Conservation (phyloP, 2,113 vertebrate genomes). For the Brachypteracias leptosomus region DNA sequence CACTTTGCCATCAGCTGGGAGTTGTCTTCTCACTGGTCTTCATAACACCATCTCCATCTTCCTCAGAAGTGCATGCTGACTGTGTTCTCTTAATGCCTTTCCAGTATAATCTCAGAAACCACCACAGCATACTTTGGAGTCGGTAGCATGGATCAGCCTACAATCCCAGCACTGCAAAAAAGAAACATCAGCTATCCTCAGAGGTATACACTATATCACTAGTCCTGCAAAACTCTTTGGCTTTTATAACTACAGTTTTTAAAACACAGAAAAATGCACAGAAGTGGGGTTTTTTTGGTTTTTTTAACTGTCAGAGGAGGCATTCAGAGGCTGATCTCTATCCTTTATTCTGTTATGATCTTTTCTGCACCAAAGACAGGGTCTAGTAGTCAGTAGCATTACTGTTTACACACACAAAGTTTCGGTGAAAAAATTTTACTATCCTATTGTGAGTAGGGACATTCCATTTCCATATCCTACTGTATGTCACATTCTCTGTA, state of each 20-base stretch:
- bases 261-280: not conserved
- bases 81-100: not conserved
- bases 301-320: not conserved
- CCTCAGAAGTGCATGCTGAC: not conserved
- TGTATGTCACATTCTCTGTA: not conserved
- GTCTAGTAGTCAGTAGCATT: not conserved
- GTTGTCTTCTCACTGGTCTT: not conserved
- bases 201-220: not conserved
- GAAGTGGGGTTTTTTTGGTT: not conserved
- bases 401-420: not conserved
- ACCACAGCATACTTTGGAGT: not conserved
- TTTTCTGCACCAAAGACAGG: not conserved
- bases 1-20: not conserved
- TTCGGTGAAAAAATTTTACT: not conserved
- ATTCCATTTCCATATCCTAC: fast-evolving
- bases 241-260: not conserved
- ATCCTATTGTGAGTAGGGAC: not conserved
- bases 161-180: not conserved
- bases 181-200: not conserved
- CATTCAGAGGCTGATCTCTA: not conserved
- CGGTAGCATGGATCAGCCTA: not conserved
- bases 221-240: not conserved
- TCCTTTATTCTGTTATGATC: not conserved
- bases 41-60: not conserved
- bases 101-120: not conserved